Base-by-base conservation (phyloP, 2,113 vertebrate genomes). In the Tympanuchus pallidicinctus region DNA sequence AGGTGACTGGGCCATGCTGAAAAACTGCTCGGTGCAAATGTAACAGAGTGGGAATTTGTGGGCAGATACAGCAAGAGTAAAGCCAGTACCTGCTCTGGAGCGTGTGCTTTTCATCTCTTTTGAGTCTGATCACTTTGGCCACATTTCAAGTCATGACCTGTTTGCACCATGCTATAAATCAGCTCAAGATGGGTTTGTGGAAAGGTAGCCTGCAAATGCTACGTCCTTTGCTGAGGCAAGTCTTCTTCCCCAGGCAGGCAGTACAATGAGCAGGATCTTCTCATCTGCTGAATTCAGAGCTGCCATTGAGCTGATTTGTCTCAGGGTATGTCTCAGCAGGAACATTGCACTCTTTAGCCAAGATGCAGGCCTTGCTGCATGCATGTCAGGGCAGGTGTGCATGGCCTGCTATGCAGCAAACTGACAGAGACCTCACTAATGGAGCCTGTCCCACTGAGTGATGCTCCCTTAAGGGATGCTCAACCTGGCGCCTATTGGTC, bases 121-220 rank as follows among this genome's bases (percentile, higher is more conserved):
- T n/a, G 81, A 82, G 30, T 72, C 74, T 75, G 32, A 87, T 60
- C 48, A 47, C 27, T 61, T 60, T 88, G 89, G 69, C 65, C 28
- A 7, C 6, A 2, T 88, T 92, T 86, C 65, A 92, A 86, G 69
- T 52, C 57, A 30, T 20, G 38, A 57, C 63, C 47, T 50, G 22
- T 82, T 90, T 70, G 42, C 14, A 72, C 19, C 28, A 52, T 10
- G 11, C 13, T 48, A 18, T 48, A 10, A 8, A 10, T 32, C 47
- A 65, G 11, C n/a, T 61, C n/a, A 20, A 71, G 38, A 16, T 57
- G 89, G 77, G 47, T 69, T 84, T 84, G 81, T 18, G 42, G 61
- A 32, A 60, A 22, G 43, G 42, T 52, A 57, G 60, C 63, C 57
- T 79, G 4, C 20, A 65, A 52, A 43, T 27, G 45, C 34, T 48